Base-by-base conservation (phyloP, 2,888 invertebrate species). In the Idaea dimidiata region DNA sequence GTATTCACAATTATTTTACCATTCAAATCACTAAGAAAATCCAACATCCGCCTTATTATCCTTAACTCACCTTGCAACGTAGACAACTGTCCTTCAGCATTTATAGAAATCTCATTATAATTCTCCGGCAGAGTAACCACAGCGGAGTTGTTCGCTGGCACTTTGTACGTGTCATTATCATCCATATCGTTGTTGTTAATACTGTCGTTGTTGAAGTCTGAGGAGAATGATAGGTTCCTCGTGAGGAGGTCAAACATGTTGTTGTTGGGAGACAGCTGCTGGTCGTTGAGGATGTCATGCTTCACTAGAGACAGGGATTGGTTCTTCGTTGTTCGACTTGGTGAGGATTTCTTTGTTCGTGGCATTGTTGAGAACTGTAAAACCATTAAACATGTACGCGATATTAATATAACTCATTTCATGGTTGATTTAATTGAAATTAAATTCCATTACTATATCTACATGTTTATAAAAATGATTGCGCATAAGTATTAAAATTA, bases 361-460 rank as follows among this genome's bases (percentile, higher is more conserved):
- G 94, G 94, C 93, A 94, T 94, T 62, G 94, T 94, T 64, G 94
- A 94, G 80, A 94, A 94, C 94, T 94, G 86, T 10, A 82, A 91
- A 76, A n/a, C 57, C 59, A 17, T 56, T 8, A 56, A 54, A 16
- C 7, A 14, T 54, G 6, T 16, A 54, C 3, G 54, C 6, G 3
- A 43, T 43, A 14, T 10, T 14, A 43, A 24, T 24, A 24, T 24
- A 24, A 3, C 24, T 24, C 1, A n/a, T n/a, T n/a, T n/a, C n/a
- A n/a, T n/a, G n/a, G n/a, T n/a, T n/a, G n/a, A n/a, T n/a, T n/a
- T n/a, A n/a, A n/a, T n/a, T n/a, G n/a, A n/a, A n/a, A n/a, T n/a
- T n/a, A n/a, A n/a, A n/a, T n/a, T n/a, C n/a, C n/a, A n/a, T n/a
- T n/a, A n/a, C n/a, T n/a, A n/a, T n/a, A n/a, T n/a, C n/a, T n/a